Percentiles rank a stretch among this genome's conserved stretches.
Evolutionary conservation across 2,797 vertebrate species (phyloP).

Genomic region (Galagoides demidoff): DNA sequence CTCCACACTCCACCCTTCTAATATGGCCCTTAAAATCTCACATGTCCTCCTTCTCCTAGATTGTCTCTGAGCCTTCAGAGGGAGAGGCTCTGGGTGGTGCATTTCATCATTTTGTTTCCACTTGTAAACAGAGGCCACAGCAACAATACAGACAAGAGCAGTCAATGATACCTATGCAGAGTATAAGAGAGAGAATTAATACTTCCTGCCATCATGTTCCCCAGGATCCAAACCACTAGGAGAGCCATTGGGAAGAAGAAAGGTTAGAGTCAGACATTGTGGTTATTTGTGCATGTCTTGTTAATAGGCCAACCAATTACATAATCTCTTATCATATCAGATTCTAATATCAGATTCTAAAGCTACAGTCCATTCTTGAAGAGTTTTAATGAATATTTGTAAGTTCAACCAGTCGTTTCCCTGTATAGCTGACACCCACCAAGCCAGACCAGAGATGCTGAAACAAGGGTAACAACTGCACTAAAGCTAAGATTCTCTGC

Average conservation of each 20-base stretch:
- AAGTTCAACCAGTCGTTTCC: no score
- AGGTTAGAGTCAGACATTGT: background rate
- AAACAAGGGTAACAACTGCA: no score
- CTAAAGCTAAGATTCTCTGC: no score
- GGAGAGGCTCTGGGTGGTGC: background rate
- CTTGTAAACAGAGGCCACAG: background rate
- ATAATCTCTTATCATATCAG: no score
- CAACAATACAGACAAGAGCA: background rate
- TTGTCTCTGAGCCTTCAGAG: background rate
- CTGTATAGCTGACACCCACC: no score
- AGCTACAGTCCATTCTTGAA: no score
- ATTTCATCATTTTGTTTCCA: background rate
- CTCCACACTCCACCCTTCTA: background rate
- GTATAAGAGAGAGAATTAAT: background rate
- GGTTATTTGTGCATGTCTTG: background rate
- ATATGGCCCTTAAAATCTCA: background rate
- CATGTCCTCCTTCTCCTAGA: background rate
- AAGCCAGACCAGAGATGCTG: no score
- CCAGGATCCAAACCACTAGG: background rate
- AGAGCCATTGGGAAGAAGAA: background rate
- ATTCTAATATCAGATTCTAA: no score
- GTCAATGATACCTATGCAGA: background rate
- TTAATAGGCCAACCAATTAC: no score
- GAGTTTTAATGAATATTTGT: no score
- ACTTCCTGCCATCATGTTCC: background rate